Evolutionary conservation across 2,888 invertebrate genomes (phyloP).

Genomic region (Podabrus alpinus): DNA sequence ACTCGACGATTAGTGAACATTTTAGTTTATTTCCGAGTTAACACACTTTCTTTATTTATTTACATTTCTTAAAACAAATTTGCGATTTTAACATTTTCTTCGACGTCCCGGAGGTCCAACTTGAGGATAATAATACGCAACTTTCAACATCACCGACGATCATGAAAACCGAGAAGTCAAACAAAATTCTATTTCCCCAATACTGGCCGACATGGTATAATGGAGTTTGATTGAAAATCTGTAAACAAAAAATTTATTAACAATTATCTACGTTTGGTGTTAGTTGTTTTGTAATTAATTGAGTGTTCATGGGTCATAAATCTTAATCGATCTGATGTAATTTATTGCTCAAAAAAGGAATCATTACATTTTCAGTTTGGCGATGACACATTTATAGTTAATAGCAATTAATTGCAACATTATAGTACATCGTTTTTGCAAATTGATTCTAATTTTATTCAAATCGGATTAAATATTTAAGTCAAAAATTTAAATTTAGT

Average conservation of each 20-base stretch:
- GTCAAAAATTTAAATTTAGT: too few relatives aligned
- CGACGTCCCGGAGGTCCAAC: conserved; percentile 52
- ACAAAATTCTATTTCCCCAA: conserved; percentile 6
- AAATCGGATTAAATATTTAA: too few relatives aligned
- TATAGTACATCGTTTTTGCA: too few relatives aligned
- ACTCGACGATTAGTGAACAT: conserved; percentile 50
- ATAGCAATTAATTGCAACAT: too few relatives aligned
- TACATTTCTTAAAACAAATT: conserved; percentile 8
- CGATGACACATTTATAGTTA: too few relatives aligned
- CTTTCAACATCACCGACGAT: conserved; percentile 49
- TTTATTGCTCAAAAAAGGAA: neutral
- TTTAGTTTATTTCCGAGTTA: conserved; percentile 23
- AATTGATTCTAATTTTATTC: too few relatives aligned
- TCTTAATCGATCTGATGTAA: neutral
- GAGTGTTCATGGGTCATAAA: neutral
- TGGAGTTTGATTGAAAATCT: neutral
- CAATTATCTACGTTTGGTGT: neutral
- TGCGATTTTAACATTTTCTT: conserved; percentile 27
- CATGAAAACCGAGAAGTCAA: conserved; percentile 22
- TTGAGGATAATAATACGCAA: conserved; percentile 44
- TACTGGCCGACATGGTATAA: conserved; percentile 3
- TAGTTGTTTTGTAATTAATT: neutral
- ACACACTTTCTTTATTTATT: conserved; percentile 3
- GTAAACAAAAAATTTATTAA: neutral
- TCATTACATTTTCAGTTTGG: neutral